Conservation (phyloP, 2,888 invertebrate species). For the Lasioglossum calceatum region DNA sequence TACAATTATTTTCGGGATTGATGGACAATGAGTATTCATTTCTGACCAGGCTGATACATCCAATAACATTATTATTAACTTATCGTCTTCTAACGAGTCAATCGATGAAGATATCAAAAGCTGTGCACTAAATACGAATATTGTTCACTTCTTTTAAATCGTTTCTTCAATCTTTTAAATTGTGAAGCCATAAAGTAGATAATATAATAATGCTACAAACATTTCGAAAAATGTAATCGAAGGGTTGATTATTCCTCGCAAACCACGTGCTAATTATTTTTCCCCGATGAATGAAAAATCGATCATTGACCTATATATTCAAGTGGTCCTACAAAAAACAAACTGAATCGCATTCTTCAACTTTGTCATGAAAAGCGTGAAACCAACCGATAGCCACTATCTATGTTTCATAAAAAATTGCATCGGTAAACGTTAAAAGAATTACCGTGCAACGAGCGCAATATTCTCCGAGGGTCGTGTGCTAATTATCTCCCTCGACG, state of each 20-base stretch:
- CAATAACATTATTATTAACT: not conserved
- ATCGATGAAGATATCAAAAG: too few species aligned
- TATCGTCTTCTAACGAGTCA: too few species aligned
- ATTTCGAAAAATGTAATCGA: not conserved
- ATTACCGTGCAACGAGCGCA: not conserved
- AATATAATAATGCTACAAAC: not conserved
- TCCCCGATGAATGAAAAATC: not conserved
- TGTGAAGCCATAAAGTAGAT: too few species aligned
- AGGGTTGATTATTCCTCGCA: not conserved
- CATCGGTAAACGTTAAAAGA: not conserved
- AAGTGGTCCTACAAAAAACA: not conserved
- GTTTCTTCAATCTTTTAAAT: too few species aligned
- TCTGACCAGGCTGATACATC: not conserved
- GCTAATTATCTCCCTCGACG: not conserved
- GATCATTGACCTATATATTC: not conserved
- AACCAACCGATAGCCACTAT: too few species aligned
- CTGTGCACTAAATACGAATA: too few species aligned
- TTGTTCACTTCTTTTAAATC: too few species aligned
- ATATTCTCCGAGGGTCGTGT: not conserved
- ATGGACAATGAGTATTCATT: not conserved
- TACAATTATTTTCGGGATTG: not conserved
- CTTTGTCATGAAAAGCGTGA: not conserved
- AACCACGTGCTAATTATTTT: constrained; percentile 21
- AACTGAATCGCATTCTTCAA: not conserved
- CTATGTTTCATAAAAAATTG: too few species aligned